Percentiles rank a stretch among this genome's conserved stretches.
These are phyloP conservation scores for Sigmodon hispidus DNA, from an alignment of 2,113 vertebrate species.

Conservation along the genomic window DNA sequence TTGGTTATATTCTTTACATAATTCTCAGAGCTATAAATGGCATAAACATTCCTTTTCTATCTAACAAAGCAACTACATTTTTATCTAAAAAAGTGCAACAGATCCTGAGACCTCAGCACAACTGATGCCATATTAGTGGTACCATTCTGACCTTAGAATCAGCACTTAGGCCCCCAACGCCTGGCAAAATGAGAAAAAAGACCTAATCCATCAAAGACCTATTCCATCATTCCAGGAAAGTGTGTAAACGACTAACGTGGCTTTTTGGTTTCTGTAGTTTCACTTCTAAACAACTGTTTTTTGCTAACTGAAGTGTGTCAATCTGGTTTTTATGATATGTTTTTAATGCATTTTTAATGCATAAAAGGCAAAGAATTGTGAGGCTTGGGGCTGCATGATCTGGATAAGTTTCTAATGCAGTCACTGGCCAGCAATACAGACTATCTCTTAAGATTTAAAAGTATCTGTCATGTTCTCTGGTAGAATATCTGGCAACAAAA, in stretches of 20 bases:
- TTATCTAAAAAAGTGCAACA: not conserved
- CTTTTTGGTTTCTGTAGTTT: not conserved
- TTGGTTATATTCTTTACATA: constrained; percentile 19
- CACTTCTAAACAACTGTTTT: not conserved
- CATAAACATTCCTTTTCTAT: not conserved
- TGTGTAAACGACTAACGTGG: not conserved
- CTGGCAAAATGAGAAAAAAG: not conserved
- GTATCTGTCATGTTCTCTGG: not conserved
- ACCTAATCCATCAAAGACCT: not conserved
- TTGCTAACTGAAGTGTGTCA: not conserved
- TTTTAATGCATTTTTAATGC: too few species aligned
- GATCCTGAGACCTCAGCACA: not conserved
- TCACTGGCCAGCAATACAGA: not conserved
- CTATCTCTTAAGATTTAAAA: too few species aligned
- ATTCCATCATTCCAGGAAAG: not conserved
- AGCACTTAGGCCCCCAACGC: not conserved
- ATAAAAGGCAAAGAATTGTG: not conserved
- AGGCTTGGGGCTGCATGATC: not conserved
- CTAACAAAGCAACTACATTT: not conserved
- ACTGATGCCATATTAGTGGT: not conserved
- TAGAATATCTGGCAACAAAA: not conserved
- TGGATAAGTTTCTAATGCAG: not conserved
- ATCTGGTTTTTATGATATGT: not conserved
- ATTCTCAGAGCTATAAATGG: not conserved
- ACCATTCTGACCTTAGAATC: not conserved